A percentile compares a stretch with the other conserved stretches of the same genome.
These are phyloP conservation scores for Seriola quinqueradiata DNA, from an alignment of 2,113 vertebrate genomes.

Conservation along the genomic window DNA sequence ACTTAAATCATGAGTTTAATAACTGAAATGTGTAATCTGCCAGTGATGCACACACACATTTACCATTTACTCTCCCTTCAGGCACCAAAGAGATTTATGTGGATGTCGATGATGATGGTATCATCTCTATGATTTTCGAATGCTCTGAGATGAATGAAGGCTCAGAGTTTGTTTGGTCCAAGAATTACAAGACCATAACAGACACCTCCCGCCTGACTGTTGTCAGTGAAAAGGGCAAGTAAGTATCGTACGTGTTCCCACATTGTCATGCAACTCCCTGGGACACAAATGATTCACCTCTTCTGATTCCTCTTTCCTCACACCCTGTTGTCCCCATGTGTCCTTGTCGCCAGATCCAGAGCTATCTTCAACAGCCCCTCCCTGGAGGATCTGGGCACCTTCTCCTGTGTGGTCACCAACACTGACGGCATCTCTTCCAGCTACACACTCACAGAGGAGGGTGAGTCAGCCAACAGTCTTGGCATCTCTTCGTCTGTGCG, in stretches of 20 bases:
- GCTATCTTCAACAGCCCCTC: slow-evolving; percentile 92
- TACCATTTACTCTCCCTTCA: slow-evolving; percentile 60
- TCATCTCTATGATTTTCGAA: slow-evolving; percentile 96
- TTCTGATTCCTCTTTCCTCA: neutral
- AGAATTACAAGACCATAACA: slow-evolving; percentile 91
- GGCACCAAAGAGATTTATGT: slow-evolving; percentile 95
- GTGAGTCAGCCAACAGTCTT: slow-evolving; percentile 80
- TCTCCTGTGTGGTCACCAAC: slow-evolving; percentile 93
- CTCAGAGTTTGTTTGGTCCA: slow-evolving; percentile 96
- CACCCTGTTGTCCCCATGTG: neutral
- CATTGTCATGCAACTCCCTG: neutral
- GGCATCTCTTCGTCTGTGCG: neutral
- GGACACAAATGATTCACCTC: neutral
- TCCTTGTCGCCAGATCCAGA: slow-evolving; percentile 87
- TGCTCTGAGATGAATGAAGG: slow-evolving; percentile 91
- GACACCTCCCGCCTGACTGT: slow-evolving; percentile 89
- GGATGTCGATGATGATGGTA: slow-evolving; percentile 94
- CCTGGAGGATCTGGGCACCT: slow-evolving; percentile 93
- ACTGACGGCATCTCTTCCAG: slow-evolving; percentile 95
- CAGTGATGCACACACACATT: neutral
- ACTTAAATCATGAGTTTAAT: neutral
- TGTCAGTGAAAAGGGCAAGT: slow-evolving; percentile 91
- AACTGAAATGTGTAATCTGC: neutral
- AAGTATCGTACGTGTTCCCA: slow-evolving; percentile 45
- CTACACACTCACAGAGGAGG: slow-evolving; percentile 94